Evolutionary conservation across 2,797 vertebrate species (phyloP).

Genomic region (Chromis chromis): DNA sequence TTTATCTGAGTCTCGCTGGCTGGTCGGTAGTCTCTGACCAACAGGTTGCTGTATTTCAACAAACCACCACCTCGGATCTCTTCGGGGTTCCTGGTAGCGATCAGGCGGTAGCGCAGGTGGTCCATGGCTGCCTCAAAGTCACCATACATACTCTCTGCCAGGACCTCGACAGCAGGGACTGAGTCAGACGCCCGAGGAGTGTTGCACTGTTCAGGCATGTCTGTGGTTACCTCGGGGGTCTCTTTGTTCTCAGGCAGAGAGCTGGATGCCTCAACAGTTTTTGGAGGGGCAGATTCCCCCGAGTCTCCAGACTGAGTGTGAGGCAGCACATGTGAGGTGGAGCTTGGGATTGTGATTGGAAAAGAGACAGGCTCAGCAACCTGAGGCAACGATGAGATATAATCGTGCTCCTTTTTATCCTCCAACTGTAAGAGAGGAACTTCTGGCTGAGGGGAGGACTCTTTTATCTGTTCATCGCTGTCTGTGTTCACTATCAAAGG

Average conservation of each 20-base stretch:
- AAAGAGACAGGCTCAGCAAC: slow-evolving; percentile 72
- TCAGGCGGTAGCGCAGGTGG: slow-evolving; percentile 91
- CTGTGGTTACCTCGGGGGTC: slow-evolving; percentile 35
- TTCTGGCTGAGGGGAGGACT: slow-evolving; percentile 61
- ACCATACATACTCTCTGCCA: slow-evolving; percentile 97
- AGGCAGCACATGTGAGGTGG: slow-evolving; percentile 62
- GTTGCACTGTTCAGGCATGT: slow-evolving; percentile 49
- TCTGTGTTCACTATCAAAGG: slow-evolving; percentile 73
- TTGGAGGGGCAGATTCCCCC: slow-evolving; percentile 45
- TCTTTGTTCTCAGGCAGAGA: slow-evolving; percentile 63
- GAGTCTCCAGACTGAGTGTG: slow-evolving; percentile 42
- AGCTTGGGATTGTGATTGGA: slow-evolving; percentile 71
- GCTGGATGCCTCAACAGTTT: slow-evolving; percentile 43
- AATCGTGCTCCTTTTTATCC: slow-evolving; percentile 62
- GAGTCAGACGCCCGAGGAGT: slow-evolving; percentile 48
- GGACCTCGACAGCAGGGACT: slow-evolving; percentile 82
- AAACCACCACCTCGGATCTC: slow-evolving; percentile 97
- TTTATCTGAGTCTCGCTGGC: slow-evolving; percentile 93
- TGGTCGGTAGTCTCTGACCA: slow-evolving; percentile 94
- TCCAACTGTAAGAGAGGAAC: slow-evolving; percentile 59
- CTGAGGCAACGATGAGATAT: slow-evolving; percentile 60
- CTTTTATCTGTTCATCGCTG: slow-evolving; percentile 58
- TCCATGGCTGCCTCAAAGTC: slow-evolving; percentile 94
- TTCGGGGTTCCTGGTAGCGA: slow-evolving; percentile 94
- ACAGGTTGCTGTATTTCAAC: slow-evolving; percentile 96